Evolutionary conservation across 2,888 invertebrate species (phyloP), one percentile per base, ranked within the genome.

Genomic region (Papilio elwesi): DNA sequence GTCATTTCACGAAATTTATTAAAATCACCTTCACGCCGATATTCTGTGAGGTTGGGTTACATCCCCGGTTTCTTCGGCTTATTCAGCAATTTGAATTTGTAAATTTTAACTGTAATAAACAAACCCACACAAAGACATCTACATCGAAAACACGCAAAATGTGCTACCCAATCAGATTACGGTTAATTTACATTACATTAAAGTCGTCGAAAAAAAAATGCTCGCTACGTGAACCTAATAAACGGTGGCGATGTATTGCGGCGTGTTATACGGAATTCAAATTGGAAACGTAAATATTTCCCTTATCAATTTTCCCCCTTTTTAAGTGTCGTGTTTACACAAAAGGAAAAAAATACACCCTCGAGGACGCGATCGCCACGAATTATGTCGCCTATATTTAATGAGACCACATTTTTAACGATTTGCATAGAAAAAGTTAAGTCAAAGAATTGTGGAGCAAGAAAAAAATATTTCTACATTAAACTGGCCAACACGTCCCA

Each of bases 291-390:
- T 51, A 71, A 66, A 71, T 71, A 66, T 66, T 71, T 71, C 66
- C 71, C 71, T 71, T 71, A 66, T 71, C 71, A 71, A 66, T 71
- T 71, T 66, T 59, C 66, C 51, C 66, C 62, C 66, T 59, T 71
- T 71, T 71, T 66, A 71, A 66, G 66, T 71, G 71, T 55, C 66
- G 71, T 71, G 66, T 71, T 66, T 71, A 71, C 71, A 66, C 38
- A 49, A 63, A 48, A 48, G 64, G 63, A 15, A 13, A 51, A 70
- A 71, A 71, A 59, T 36, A 13, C 43, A 6, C 59, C 66, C 43
- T n/a, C 49, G 8, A 66, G 70, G 66, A 71, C 66, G 71, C 38
- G 66, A 52, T 43, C 59, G 59, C 66, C 51, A 43, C 66, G 59
- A 71, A 66, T 71, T 71, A 71, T 71, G 66, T 71, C 71, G 65